phyloP scores from a whole-genome alignment of 2,113 vertebrate species.

The Spea bombifrons region DNA sequence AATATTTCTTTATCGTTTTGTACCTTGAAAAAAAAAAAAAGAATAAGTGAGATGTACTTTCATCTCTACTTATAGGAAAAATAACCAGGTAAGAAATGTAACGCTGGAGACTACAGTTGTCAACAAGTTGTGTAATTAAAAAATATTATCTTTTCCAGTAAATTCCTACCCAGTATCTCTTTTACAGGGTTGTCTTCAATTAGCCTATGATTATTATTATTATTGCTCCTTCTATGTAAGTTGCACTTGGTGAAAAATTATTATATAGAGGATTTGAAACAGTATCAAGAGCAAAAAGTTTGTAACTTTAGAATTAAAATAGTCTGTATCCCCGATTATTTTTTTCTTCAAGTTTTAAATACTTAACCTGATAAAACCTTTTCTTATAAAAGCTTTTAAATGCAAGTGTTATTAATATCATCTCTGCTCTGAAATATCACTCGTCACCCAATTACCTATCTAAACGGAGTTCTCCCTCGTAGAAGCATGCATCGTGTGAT shows the following conservation, averaged over 20 bases:
- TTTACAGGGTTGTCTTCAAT: too few relatives aligned
- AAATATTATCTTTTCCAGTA: neutral
- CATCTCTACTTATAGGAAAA: conserved; percentile 9
- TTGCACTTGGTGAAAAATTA: too few relatives aligned
- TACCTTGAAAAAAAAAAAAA: neutral
- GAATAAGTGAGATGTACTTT: neutral
- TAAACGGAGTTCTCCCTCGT: conserved; percentile 23
- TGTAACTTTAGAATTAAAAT: too few relatives aligned
- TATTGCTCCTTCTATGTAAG: too few relatives aligned
- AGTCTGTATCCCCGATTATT: too few relatives aligned
- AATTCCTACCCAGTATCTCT: neutral
- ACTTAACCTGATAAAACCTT: neutral
- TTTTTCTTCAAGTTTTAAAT: too few relatives aligned
- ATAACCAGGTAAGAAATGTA: conserved; percentile 3
- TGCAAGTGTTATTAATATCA: conserved; percentile 3
- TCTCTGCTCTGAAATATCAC: conserved; percentile 11
- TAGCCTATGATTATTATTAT: too few relatives aligned
- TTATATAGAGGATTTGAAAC: too few relatives aligned
- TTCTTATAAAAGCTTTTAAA: conserved; percentile 11
- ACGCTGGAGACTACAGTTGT: conserved; percentile 35
- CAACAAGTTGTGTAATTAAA: conserved; percentile 26
- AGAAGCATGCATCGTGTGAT: conserved; percentile 32
- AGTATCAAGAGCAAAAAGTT: too few relatives aligned
- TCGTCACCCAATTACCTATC: conserved; percentile 32
- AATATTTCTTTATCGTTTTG: neutral